Conservation (phyloP, 2,797 vertebrate species). For the Ceryle rudis region DNA sequence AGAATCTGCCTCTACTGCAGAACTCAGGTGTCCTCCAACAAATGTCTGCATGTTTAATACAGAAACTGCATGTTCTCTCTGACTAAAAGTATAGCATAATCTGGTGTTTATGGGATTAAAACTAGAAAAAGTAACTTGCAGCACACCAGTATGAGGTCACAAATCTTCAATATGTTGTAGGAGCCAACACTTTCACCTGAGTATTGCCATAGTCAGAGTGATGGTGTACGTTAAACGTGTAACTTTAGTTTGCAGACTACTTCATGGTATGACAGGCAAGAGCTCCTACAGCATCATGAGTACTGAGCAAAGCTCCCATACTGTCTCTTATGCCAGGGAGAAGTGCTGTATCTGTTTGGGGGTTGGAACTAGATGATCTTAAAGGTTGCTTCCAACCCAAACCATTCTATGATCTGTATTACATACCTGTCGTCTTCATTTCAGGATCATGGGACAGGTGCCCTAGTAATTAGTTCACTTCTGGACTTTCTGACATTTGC, state of each 20-base stretch:
- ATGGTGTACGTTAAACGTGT: background rate
- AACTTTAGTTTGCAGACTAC: background rate
- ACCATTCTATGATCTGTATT: background rate
- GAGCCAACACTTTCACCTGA: background rate
- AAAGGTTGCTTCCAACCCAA: too few relatives aligned
- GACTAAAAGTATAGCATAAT: background rate
- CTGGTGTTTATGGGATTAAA: accelerated
- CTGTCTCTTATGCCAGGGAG: accelerated
- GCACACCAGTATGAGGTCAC: accelerated
- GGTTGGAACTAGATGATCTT: too few relatives aligned
- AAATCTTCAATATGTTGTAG: background rate
- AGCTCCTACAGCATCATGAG: background rate
- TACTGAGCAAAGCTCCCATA: background rate
- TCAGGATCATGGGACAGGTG: constrained; percentile 96
- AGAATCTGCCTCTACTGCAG: background rate
- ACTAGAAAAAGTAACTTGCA: background rate
- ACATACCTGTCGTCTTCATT: constrained; percentile 24
- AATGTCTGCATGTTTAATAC: background rate
- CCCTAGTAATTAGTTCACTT: constrained; percentile 97
- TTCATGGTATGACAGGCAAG: background rate
- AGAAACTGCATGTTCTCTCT: background rate
- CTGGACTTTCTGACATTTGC: constrained; percentile 99
- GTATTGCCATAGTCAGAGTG: background rate
- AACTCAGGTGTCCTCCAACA: background rate
- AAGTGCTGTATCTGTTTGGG: background rate